Base-by-base conservation (phyloP, 2,888 invertebrate species). In the Sialis lutaria region DNA sequence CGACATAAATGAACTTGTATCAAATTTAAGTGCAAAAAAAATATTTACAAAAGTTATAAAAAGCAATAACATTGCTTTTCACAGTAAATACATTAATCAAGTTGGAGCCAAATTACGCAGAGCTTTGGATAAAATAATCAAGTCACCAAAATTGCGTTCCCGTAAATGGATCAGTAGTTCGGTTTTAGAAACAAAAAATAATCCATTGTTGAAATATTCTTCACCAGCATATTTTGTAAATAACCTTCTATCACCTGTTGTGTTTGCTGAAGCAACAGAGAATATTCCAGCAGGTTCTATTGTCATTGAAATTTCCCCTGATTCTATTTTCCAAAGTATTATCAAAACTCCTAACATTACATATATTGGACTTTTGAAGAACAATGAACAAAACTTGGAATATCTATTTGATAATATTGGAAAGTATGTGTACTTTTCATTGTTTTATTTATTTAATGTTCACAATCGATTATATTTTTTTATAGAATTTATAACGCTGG, bases 171-270 rank as follows among this genome's bases (percentile, higher is more conserved):
- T 93, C 45, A 88, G 88, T 53, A 84, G 88, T 22, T 90, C 90
- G 46, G 80, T 93, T 56, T 86, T 90, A 0, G 78, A 83, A 61
- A 67, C 69, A 6, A 70, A 77, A 43, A 90, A 89, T 89, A 69
- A 70, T 53, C 70, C 75, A 1, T 73, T 68, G 45, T 82, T 88
- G 0, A 71, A 75, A 58, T 67, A 75, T 56, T 88, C 87, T 48
- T 87, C 87, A 44, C 82, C 86, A 1, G 82, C 80, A 33, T 93
- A 93, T 67, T 90, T 91, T 64, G 89, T 88, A 40, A 89, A 91
- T 72, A 92, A 92, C 66, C 70, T 91, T 54, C 70, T 89, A 50
- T 88, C 87, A 49, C 88, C 90, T 12, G 91, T 91, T 47, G 72
- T 86, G 45, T 91, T 88, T 73, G 79, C 88, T 58, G 88, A 87